These are phyloP conservation scores for Oscheius sp. DNA, from an alignment of 2,888 invertebrate species.

Conservation along the genomic window DNA sequence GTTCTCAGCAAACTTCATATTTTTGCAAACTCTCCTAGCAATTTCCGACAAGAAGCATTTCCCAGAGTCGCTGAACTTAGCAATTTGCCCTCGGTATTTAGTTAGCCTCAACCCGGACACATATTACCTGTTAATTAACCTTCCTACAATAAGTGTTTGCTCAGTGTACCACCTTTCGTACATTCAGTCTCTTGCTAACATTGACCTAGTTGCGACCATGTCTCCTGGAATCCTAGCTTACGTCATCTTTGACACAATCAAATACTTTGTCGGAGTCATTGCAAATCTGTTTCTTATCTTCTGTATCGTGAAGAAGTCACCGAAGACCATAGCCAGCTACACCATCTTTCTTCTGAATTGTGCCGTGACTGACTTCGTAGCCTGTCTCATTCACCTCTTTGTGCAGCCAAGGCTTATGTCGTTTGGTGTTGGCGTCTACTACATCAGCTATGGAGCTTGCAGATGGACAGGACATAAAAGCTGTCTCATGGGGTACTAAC, in stretches of 20 bases:
- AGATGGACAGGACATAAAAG: neutral
- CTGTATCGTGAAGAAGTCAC: constrained; percentile 7
- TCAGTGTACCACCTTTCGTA: too few relatives aligned
- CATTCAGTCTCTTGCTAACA: too few relatives aligned
- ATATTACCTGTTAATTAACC: too few relatives aligned
- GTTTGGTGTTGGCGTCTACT: neutral
- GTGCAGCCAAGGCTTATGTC: neutral
- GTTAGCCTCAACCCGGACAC: too few relatives aligned
- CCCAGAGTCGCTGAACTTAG: too few relatives aligned
- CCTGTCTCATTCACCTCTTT: constrained; percentile 4
- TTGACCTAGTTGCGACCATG: too few relatives aligned
- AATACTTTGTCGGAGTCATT: neutral
- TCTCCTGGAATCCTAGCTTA: neutral
- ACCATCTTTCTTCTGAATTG: neutral
- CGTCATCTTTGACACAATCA: neutral
- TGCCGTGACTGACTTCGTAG: neutral
- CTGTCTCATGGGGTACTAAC: constrained; percentile 2
- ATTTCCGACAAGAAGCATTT: too few relatives aligned
- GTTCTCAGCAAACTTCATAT: too few relatives aligned
- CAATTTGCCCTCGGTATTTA: too few relatives aligned
- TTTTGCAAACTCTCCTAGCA: too few relatives aligned
- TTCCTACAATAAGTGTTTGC: too few relatives aligned
- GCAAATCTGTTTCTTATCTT: constrained; percentile 8
- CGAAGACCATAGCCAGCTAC: neutral
- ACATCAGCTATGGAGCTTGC: constrained; percentile 7